Base-by-base conservation (phyloP, 2,797 vertebrate species). In the Macropodus opercularis region DNA sequence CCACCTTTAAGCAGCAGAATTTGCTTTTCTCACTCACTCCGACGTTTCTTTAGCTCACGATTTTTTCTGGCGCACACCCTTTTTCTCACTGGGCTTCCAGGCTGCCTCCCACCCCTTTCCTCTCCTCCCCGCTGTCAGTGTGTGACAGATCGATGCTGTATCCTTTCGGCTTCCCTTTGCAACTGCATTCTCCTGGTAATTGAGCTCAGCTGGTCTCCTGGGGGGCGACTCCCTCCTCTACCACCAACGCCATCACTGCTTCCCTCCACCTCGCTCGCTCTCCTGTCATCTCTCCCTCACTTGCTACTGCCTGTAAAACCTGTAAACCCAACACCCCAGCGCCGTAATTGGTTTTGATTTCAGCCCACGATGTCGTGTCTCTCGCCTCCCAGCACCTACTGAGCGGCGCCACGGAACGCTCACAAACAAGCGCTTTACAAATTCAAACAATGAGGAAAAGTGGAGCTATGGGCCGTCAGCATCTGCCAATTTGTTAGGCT, bases 181-280 rank as follows among this genome's bases (percentile, higher is more conserved):
- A 80, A 90, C 86, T 85, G 85, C 87, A 88, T 92, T 91, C 88
- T 90, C 89, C 85, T 87, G 87, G 87, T 91, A 92, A 91, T 92
- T 91, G 90, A 90, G 85, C 86, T 89, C 91, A 91, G 90, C 86
- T 90, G 90, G 87, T 82, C 66, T 90, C 84, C 83, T 79, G 49
- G 61, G 79, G 72, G 83, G 77, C 54, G 56, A 15, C 67, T n/a
- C n/a, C n/a, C n/a, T n/a, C n/a, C n/a, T n/a, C n/a, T n/a, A n/a
- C n/a, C n/a, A n/a, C n/a, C n/a, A n/a, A n/a, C n/a, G n/a, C n/a
- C 68, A 73, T 74, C 82, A 41, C 65, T 62, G 12, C 34, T 61
- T 77, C 58, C 34, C 60, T 70, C 56, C 71, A 72, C 69, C 43
- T 22, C 43, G 18, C 17, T 22, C 41, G 22, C 19, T 44, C 64